phyloP scores from a whole-genome alignment of 2,888 invertebrate species.

The Protula sp. region DNA sequence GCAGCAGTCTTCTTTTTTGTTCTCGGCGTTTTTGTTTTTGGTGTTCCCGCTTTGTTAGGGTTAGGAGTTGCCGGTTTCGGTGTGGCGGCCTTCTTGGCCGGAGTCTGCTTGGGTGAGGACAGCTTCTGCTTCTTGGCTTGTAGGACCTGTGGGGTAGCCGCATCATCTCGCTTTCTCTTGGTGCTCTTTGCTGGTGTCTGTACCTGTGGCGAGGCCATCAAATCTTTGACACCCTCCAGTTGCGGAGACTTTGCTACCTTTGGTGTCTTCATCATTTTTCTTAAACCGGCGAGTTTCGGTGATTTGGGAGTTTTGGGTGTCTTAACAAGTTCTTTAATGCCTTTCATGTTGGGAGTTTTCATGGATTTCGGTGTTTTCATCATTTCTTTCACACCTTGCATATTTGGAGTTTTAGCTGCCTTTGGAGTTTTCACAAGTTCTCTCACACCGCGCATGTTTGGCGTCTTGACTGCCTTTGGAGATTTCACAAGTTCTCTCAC shows the following conservation, averaged over 20 bases:
- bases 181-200: slow-evolving; percentile 7
- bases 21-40: background rate
- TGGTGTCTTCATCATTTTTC: slow-evolving; percentile 19
- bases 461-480: slow-evolving; percentile 18
- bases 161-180: slow-evolving; percentile 16
- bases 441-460: slow-evolving; percentile 30
- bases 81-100: background rate
- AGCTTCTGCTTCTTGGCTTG: background rate
- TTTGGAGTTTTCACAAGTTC: slow-evolving; percentile 24
- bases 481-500: slow-evolving; percentile 18
- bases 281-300: slow-evolving; percentile 18
- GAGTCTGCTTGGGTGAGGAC: background rate
- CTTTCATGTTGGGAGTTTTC: slow-evolving; percentile 17
- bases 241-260: background rate
- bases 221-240: slow-evolving; percentile 19
- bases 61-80: background rate
- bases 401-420: slow-evolving; percentile 9
- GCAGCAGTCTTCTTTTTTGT: too few species aligned
- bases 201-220: slow-evolving; percentile 21
- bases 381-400: slow-evolving; percentile 20
- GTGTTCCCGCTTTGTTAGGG: background rate
- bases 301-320: slow-evolving; percentile 19
- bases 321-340: slow-evolving; percentile 16
- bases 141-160: background rate
- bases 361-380: slow-evolving; percentile 18